Evolutionary conservation across 2,113 vertebrate genomes (phyloP), one percentile per base, ranked within the genome.

Genomic region (Salminus brasiliensis): DNA sequence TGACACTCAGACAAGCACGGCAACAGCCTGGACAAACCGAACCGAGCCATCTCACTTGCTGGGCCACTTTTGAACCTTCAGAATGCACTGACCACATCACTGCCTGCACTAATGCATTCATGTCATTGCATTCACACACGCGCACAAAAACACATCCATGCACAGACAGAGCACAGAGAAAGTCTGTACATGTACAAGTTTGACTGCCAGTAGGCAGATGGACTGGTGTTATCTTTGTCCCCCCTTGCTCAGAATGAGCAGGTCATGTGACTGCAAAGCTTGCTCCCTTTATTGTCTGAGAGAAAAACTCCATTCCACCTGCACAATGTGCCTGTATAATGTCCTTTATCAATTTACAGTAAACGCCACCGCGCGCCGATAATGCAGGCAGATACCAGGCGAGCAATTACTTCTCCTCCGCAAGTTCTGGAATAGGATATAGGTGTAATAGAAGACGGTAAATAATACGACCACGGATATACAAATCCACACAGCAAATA

Each of bases 261-360:
- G 70, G 59, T 74, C 81, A 83, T 62, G 41, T 85, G 83, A 86
- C 72, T 55, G 74, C 74, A 73, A 66, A 7, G 71, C 70, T 34
- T 52, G 47, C 72, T 78, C n/a, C n/a, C 52, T 71, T 66, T 47
- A 86, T 82, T 85, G 87, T 81, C 62, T 70, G 55, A 57, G 27
- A 69, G 45, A 71, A 45, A 74, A 79, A 70, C 74, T 78, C 74
- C 55, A 71, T 83, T 81, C 63, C 66, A 36, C 29, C 57, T 79
- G 65, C 70, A 90, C 88, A 90, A 85, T 88, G 88, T 91, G 84
- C 86, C 88, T 85, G 88, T 88, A 90, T 92, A 90, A 92, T 91
- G 85, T 88, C 83, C 85, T 92, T 92, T 92, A 93, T 92, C 91
- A 92, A 89, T 90, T 89, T 90, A 88, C 88, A 89, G 88, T 90